Base-by-base conservation (phyloP, 1,140 invertebrate species). In the Archegozetes longisetosus region DNA sequence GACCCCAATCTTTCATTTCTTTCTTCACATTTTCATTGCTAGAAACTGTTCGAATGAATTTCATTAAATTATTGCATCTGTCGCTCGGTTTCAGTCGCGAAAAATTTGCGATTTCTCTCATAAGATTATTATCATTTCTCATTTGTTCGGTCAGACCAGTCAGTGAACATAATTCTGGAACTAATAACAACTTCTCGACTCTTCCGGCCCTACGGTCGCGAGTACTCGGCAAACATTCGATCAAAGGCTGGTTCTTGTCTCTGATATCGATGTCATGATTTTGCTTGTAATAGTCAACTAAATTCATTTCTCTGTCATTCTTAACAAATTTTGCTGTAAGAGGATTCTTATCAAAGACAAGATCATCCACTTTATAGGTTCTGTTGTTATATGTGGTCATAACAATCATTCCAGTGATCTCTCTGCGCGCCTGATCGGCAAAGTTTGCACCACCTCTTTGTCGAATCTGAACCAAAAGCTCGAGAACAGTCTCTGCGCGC, bases 81-180 rank as follows among this genome's bases (percentile, higher is more conserved):
- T 32, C 17, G 6, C 2, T 22, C 9, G 65, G 65, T 49, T 60
- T 49, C 0, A 95, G 75, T 63, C 83, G 74, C 0, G 88, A 93
- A 58, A 84, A 79, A 0, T 70, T 68, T 0, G 82, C 80, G 1
- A 95, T 76, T 65, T 89, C 85, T 68, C 20, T 12, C 24, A 26
- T 2, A 17, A 60, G 32, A 13, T 51, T 40, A 23, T 26, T 67
- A 40, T 14, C 61, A 22, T 20, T 55, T 14, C 67, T 55, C 61
- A 70, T 67, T 1, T 57, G 57, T 1, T 70, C 68, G 52, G 64
- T 67, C 0, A 73, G 60, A 29, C 72, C 73, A 2, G 72, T 75
- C 61, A 73, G 66, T 17, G 55, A 55, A 48, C 71, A 73, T 0
- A 73, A 51, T 59, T 75, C 73, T 1, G 73, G 72, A 23, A 75